These are phyloP conservation scores for Eclectus roratus DNA, from an alignment of 2,113 vertebrate species.

Conservation along the genomic window DNA sequence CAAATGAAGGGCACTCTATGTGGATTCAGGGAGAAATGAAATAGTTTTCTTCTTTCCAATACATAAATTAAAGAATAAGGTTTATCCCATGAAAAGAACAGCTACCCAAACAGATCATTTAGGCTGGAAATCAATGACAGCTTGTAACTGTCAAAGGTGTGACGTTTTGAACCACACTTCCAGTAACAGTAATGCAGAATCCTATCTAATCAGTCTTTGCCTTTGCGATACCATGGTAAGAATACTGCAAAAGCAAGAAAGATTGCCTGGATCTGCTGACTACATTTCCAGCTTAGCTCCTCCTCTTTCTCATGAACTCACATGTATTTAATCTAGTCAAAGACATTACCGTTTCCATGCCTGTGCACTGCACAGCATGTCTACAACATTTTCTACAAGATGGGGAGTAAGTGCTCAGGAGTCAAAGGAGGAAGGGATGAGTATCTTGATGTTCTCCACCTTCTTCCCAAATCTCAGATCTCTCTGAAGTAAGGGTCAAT, in stretches of 20 bases:
- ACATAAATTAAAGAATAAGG: not conserved
- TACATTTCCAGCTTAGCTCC: not conserved
- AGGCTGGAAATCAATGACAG: not conserved
- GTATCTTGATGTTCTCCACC: not conserved
- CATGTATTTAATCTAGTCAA: not conserved
- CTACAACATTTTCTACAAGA: not conserved
- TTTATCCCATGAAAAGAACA: not conserved
- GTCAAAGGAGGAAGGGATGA: not conserved
- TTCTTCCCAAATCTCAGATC: not conserved
- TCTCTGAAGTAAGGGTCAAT: not conserved
- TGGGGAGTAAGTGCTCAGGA: not conserved
- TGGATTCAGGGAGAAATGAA: not conserved
- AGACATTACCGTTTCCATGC: fast-evolving
- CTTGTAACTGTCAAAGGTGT: not conserved
- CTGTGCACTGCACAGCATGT: not conserved
- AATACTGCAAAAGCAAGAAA: not conserved
- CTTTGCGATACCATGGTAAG: not conserved
- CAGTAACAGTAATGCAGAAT: not conserved
- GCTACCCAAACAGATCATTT: not conserved
- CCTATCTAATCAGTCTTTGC: not conserved
- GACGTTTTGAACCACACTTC: not conserved
- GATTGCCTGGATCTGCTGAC: not conserved
- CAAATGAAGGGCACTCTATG: not conserved
- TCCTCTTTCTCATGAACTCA: not conserved
- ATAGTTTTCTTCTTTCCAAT: not conserved